Evolutionary conservation across 2,888 invertebrate genomes (phyloP).

Genomic region (Phrixothrix hirtus): DNA sequence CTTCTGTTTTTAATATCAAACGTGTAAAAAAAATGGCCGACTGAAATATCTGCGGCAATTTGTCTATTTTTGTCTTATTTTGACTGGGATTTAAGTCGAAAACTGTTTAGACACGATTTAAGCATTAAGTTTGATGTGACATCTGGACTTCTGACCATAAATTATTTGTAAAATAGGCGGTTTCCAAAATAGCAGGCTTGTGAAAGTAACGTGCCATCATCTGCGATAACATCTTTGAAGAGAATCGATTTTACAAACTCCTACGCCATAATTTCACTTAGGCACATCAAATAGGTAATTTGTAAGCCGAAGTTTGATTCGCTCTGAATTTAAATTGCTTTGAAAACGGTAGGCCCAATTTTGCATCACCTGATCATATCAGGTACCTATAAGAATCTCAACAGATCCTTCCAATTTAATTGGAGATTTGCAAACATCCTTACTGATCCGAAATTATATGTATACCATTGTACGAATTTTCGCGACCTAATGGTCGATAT

Average conservation of each 20-base stretch:
- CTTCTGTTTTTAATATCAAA: slow-evolving; percentile 12
- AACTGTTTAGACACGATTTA: slow-evolving; percentile 33
- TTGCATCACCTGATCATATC: not conserved
- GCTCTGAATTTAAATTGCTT: not conserved
- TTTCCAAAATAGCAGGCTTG: too few species aligned
- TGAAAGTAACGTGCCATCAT: too few species aligned
- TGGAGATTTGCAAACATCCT: not conserved
- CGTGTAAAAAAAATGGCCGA: slow-evolving; percentile 1
- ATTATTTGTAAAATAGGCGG: slow-evolving; percentile 13
- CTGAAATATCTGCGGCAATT: slow-evolving; percentile 19
- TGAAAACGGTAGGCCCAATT: not conserved
- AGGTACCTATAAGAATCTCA: not conserved
- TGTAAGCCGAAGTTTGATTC: not conserved
- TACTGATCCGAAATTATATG: not conserved
- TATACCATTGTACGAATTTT: not conserved
- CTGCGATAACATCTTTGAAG: too few species aligned
- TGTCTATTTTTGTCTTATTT: slow-evolving; percentile 33
- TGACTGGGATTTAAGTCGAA: slow-evolving; percentile 20
- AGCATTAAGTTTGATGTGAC: slow-evolving; percentile 32
- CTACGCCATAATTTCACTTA: not conserved
- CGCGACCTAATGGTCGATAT: not conserved
- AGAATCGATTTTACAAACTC: not conserved
- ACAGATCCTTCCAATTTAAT: not conserved
- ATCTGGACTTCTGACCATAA: slow-evolving; percentile 33
- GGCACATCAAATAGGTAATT: not conserved